phyloP scores from a whole-genome alignment of 2,888 invertebrate genomes.

The Caradrina clavipalpis region DNA sequence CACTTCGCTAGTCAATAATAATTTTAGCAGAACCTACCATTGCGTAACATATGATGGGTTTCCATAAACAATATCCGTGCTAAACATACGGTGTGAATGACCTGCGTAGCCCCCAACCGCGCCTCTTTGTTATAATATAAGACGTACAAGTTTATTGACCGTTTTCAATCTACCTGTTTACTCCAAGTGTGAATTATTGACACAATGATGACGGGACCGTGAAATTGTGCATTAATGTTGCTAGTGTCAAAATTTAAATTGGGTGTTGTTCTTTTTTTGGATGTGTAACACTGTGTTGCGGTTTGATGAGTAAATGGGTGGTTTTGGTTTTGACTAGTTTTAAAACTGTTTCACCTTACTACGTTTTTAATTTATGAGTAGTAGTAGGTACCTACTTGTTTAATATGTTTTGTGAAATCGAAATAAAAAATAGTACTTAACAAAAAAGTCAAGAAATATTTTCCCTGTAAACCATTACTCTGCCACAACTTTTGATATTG shows the following conservation, averaged over 20 bases:
- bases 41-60: conserved; percentile 65
- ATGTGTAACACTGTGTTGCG: conserved; percentile 16
- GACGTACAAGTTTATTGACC: conserved; percentile 66
- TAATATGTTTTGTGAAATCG: no score
- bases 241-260: conserved; percentile 24
- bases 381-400: no score
- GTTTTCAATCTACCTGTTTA: conserved; percentile 66
- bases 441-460: no score
- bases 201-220: conserved; percentile 61
- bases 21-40: conserved; percentile 57
- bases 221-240: conserved; percentile 58
- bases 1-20: conserved; percentile 19
- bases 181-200: conserved; percentile 65
- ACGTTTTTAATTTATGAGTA: not conserved
- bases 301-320: not conserved
- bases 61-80: conserved; percentile 68
- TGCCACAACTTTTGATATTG: not conserved
- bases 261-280: conserved; percentile 6
- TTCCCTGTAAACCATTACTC: no score
- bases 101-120: conserved; percentile 67
- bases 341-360: not conserved
- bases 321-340: conserved; percentile 11
- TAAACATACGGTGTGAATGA: conserved; percentile 65
- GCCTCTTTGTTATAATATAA: conserved; percentile 67
- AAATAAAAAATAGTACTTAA: no score